Evolutionary conservation across 2,888 invertebrate genomes (phyloP).

Genomic region (Drosophila algonquin): DNA sequence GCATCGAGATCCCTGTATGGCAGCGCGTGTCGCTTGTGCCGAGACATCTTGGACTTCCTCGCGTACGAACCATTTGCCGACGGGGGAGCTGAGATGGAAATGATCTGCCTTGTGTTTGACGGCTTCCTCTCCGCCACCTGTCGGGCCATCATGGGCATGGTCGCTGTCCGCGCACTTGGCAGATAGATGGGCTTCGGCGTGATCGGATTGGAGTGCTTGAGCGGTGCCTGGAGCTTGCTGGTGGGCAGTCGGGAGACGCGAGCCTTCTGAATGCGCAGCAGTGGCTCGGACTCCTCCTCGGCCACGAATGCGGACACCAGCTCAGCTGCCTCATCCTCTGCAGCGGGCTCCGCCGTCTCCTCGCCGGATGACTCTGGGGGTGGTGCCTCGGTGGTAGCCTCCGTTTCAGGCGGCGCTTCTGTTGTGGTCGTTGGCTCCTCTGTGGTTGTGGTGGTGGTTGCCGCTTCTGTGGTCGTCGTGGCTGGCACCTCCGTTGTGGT

Average conservation of each 20-base stretch:
- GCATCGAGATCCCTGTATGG: conserved; percentile 77
- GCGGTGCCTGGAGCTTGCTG: conserved; percentile 78
- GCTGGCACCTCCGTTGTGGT: conserved; percentile 35
- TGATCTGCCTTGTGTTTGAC: conserved; percentile 16
- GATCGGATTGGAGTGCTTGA: conserved; percentile 62
- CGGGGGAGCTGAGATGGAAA: conserved; percentile 30
- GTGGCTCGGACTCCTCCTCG: conserved; percentile 71
- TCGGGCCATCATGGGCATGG: conserved; percentile 65
- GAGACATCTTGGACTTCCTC: conserved; percentile 37
- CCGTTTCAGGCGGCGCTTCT: conserved; percentile 48
- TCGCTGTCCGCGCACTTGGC: conserved; percentile 62
- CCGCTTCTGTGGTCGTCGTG: conserved; percentile 48
- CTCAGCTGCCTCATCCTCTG: conserved; percentile 72
- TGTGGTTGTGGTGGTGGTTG: conserved; percentile 49
- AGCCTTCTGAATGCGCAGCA: conserved; percentile 77
- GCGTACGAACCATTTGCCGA: conserved; percentile 22
- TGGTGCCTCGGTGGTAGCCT: conserved; percentile 50
- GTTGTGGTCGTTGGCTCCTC: conserved; percentile 46
- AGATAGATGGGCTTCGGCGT: conserved; percentile 69
- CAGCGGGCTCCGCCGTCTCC: conserved; percentile 54
- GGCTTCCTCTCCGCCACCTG: conserved; percentile 50
- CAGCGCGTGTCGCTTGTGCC: conserved; percentile 73
- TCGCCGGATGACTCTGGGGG: conserved; percentile 54
- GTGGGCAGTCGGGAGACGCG: conserved; percentile 71
- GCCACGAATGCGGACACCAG: conserved; percentile 76